phyloP scores from a whole-genome alignment of 2,888 invertebrate species.

The Mythimna loreyi region DNA sequence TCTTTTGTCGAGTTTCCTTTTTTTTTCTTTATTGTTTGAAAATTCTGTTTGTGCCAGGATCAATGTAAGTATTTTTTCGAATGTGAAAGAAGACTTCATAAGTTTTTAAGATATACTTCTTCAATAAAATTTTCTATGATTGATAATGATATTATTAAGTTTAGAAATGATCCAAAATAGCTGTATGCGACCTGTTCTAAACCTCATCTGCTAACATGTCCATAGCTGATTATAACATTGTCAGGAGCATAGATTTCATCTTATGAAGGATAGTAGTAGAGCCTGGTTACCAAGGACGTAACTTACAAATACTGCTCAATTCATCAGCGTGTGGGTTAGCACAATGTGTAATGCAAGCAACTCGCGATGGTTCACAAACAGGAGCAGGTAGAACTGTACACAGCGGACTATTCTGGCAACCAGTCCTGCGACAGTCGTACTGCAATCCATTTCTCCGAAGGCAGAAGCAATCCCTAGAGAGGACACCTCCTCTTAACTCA shows the following conservation, averaged over 20 bases:
- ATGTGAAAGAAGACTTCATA: slow-evolving; percentile 12
- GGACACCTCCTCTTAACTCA: slow-evolving; percentile 87
- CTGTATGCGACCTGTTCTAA: no score
- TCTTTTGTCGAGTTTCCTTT: slow-evolving; percentile 60
- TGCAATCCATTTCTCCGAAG: slow-evolving; percentile 91
- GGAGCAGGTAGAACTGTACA: slow-evolving; percentile 80
- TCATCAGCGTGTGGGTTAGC: slow-evolving; percentile 83
- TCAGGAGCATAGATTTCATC: no score
- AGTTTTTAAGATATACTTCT: not conserved
- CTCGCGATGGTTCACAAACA: slow-evolving; percentile 77
- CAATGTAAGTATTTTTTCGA: not conserved
- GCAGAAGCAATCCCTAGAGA: slow-evolving; percentile 90
- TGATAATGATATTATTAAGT: no score
- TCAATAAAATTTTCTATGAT: no score
- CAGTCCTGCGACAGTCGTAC: slow-evolving; percentile 88
- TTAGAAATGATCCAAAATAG: no score
- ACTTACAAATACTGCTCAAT: slow-evolving; percentile 76
- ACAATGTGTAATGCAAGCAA: slow-evolving; percentile 79
- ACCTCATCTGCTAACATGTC: no score
- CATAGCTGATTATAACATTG: no score
- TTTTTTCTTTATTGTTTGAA: slow-evolving; percentile 63
- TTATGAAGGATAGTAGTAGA: not conserved
- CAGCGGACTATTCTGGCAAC: slow-evolving; percentile 83
- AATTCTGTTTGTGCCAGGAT: slow-evolving; percentile 37
- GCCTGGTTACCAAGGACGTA: slow-evolving; percentile 60